Base-by-base conservation (phyloP, 2,888 invertebrate genomes). In the Aromia moschata region DNA sequence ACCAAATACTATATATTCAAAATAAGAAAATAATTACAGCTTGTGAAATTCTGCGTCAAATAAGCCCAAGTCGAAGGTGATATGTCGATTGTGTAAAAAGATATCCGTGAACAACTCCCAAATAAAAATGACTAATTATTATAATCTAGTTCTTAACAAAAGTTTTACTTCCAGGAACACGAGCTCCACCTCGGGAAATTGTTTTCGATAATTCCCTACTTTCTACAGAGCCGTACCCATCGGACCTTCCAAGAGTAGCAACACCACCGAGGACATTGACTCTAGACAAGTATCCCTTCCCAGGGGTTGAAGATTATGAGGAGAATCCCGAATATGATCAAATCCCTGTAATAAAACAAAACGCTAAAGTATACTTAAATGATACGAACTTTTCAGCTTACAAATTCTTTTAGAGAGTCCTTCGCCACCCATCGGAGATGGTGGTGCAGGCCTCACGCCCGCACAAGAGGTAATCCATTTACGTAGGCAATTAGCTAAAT, bases 201-300 rank as follows among this genome's bases (percentile, higher is more conserved):
- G 87, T 89, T 66, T 82, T 93, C 74, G 95, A 95, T 76, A 93
- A 93, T 83, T 89, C 92, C 10, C 87, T 92, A 64, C 81, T 92
- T 76, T 84, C 86, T 37, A 84, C 86, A 40, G 86, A 87, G 59
- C 89, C 90, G 69, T 79, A 75, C 56, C 87, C 89, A 30, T 86
- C 88, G 12, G 87, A 89, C 81, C 61, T 71, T 40, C 86, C 93
- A 47, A 86, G 93, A 64, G 92, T 96, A 44, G 87, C 92, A 81
- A 96, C 96, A 14, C 96, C 96, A 2, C 96, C 96, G 9, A 85
- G 94, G 70, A 89, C 91, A 14, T 88, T 96, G 52, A 96, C 94
- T 9, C 83, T 96, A 53, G 92, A 93, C 70, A 91, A 91, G 73
- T 92, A 93, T 76, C 90, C 89, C 66, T 93, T 92, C 74, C 92